phyloP scores from a whole-genome alignment of 2,888 invertebrate genomes.

The Nomada hirtipes region DNA sequence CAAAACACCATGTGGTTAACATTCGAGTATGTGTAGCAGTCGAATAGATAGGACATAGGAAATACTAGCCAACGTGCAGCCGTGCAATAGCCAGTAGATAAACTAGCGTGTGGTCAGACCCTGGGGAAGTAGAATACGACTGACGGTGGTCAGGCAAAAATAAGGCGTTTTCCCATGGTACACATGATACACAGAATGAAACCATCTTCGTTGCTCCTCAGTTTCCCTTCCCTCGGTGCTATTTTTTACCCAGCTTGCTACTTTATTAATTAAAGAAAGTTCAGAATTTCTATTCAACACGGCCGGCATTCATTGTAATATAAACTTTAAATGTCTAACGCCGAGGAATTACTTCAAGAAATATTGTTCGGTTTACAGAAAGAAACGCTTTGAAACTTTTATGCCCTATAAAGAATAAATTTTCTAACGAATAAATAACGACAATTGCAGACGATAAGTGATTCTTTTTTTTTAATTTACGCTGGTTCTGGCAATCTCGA shows the following conservation, averaged over 20 bases:
- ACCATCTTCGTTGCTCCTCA: neutral
- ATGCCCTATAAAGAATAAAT: too few species aligned
- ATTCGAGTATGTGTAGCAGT: neutral
- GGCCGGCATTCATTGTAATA: too few species aligned
- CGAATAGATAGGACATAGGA: conserved; percentile 10
- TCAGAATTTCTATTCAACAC: too few species aligned
- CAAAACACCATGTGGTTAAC: neutral
- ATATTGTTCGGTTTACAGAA: too few species aligned
- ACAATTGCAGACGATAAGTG: too few species aligned
- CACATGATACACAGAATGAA: neutral
- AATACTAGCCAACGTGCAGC: neutral
- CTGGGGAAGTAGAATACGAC: conserved; percentile 8
- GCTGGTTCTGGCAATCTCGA: conserved; percentile 11
- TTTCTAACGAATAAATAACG: neutral
- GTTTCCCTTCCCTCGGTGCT: neutral
- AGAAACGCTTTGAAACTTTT: too few species aligned
- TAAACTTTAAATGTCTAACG: too few species aligned
- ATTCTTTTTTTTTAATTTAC: neutral
- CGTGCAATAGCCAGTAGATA: neutral
- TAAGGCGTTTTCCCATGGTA: neutral
- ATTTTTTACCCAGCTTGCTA: neutral
- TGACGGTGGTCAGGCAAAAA: neutral
- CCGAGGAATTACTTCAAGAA: too few species aligned
- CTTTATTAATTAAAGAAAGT: neutral
- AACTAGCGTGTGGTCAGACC: neutral